Conservation (phyloP, 1,140 invertebrate species). For the Drosophila repletoides region DNA sequence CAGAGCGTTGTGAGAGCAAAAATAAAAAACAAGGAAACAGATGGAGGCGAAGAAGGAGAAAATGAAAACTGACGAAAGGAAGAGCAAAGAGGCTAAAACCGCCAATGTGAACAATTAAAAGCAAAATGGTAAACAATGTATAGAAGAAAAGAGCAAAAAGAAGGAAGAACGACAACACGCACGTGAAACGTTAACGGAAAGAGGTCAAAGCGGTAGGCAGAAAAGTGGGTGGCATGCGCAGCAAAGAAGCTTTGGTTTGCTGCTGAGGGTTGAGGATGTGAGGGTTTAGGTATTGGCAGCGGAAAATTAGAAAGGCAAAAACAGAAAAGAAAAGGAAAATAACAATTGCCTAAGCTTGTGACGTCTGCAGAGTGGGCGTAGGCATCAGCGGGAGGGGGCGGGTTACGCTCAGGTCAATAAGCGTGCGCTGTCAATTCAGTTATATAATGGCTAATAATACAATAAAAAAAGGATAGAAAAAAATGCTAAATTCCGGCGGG, state of each 20-base stretch:
- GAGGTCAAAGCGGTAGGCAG: slow-evolving; percentile 20
- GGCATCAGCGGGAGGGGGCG: neutral
- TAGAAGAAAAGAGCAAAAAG: neutral
- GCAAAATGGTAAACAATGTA: slow-evolving; percentile 21
- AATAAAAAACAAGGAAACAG: neutral
- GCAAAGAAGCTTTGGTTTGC: too few relatives aligned
- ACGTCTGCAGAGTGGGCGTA: slow-evolving; percentile 9
- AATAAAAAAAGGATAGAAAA: neutral
- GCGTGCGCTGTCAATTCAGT: slow-evolving; percentile 45
- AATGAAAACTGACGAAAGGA: neutral
- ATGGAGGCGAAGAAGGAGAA: neutral
- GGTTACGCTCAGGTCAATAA: slow-evolving; percentile 35
- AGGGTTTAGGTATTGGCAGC: slow-evolving; percentile 1
- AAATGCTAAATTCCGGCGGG: neutral
- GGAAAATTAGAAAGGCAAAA: slow-evolving; percentile 42
- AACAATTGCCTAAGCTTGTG: slow-evolving; percentile 37
- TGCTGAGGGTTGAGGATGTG: neutral
- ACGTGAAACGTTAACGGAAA: slow-evolving; percentile 22
- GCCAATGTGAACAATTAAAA: slow-evolving; percentile 34
- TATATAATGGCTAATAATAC: slow-evolving; percentile 42
- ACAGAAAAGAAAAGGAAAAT: slow-evolving; percentile 35
- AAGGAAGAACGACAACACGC: slow-evolving; percentile 13
- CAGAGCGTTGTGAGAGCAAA: too few relatives aligned
- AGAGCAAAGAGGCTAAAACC: slow-evolving; percentile 8
- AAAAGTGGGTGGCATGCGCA: slow-evolving; percentile 37